Evolutionary conservation across 2,113 vertebrate genomes (phyloP).

Genomic region (Phyllopteryx taeniolatus): DNA sequence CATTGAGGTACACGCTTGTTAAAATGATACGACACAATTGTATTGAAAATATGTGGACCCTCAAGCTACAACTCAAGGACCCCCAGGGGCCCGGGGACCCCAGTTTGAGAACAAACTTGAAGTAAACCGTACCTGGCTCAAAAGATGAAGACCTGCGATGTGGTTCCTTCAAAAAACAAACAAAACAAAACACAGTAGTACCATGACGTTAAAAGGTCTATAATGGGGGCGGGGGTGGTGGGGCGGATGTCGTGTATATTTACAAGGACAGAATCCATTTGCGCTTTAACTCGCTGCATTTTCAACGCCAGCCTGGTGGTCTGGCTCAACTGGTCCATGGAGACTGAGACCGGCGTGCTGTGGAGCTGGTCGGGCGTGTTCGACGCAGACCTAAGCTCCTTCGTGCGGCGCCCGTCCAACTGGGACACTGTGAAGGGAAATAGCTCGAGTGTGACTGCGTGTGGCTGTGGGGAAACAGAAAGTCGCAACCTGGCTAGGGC

Average conservation of each 20-base stretch:
- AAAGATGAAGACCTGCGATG: slow-evolving; percentile 47
- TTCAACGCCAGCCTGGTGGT: slow-evolving; percentile 78
- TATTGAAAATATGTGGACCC: too few relatives aligned
- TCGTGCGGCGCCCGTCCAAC: slow-evolving; percentile 79
- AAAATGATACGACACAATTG: too few relatives aligned
- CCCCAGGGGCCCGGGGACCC: too few relatives aligned
- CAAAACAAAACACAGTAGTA: background rate
- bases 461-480: background rate
- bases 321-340: slow-evolving; percentile 73
- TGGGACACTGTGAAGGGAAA: slow-evolving; percentile 77
- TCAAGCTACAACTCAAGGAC: too few relatives aligned
- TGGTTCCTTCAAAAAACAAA: slow-evolving; percentile 56
- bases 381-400: slow-evolving; percentile 61
- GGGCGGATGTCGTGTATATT: slow-evolving; percentile 26
- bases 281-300: slow-evolving; percentile 86
- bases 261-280: slow-evolving; percentile 88
- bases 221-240: background rate
- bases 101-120: background rate
- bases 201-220: background rate
- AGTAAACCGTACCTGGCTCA: slow-evolving; percentile 59
- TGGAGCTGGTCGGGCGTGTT: slow-evolving; percentile 58
- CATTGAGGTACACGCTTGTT: too few relatives aligned
- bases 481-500: background rate
- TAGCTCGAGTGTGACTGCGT: background rate
- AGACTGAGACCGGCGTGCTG: slow-evolving; percentile 61